These are phyloP conservation scores for Semicossyphus pulcher DNA, from an alignment of 2,113 vertebrate species.

Conservation along the genomic window DNA sequence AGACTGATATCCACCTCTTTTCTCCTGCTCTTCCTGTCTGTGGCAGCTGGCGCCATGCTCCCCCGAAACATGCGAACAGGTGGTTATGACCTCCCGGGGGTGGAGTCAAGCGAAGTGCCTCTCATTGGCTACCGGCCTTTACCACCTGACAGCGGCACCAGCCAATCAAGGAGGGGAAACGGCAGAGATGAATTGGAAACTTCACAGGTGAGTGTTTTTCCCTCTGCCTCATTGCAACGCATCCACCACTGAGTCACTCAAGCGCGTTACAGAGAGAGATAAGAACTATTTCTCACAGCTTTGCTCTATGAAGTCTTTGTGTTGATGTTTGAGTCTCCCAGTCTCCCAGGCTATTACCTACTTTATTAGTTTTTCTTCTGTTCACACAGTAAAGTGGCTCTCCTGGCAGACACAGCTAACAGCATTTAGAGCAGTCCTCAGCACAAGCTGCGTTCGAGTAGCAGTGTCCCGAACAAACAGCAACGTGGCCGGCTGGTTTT, in stretches of 20 bases:
- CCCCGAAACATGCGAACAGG: slow-evolving; percentile 78
- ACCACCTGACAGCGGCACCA: slow-evolving; percentile 56
- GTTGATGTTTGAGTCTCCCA: not conserved
- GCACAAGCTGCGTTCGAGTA: not conserved
- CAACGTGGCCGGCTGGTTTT: slow-evolving; percentile 46
- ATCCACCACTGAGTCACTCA: not conserved
- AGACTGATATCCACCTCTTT: not conserved
- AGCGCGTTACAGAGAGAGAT: not conserved
- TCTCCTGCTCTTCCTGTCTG: slow-evolving; percentile 22
- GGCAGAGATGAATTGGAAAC: slow-evolving; percentile 43
- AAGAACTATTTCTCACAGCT: not conserved
- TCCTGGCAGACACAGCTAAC: not conserved
- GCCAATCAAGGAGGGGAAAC: slow-evolving; percentile 50
- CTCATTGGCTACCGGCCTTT: slow-evolving; percentile 84
- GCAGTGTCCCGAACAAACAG: slow-evolving; percentile 58
- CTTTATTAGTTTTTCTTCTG: not conserved
- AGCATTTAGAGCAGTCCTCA: slow-evolving; percentile 7
- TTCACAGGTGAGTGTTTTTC: slow-evolving; percentile 71
- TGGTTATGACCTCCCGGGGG: slow-evolving; percentile 82
- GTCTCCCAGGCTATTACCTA: not conserved
- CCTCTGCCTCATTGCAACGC: not conserved
- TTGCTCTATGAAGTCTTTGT: not conserved
- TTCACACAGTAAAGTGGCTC: slow-evolving; percentile 5
- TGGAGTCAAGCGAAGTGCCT: slow-evolving; percentile 78
- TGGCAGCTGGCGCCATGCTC: slow-evolving; percentile 75